A percentile compares a stretch with the other conserved stretches of the same genome.
These are phyloP conservation scores for Athalia rosae DNA, from an alignment of 2,888 invertebrate genomes.

Conservation along the genomic window DNA sequence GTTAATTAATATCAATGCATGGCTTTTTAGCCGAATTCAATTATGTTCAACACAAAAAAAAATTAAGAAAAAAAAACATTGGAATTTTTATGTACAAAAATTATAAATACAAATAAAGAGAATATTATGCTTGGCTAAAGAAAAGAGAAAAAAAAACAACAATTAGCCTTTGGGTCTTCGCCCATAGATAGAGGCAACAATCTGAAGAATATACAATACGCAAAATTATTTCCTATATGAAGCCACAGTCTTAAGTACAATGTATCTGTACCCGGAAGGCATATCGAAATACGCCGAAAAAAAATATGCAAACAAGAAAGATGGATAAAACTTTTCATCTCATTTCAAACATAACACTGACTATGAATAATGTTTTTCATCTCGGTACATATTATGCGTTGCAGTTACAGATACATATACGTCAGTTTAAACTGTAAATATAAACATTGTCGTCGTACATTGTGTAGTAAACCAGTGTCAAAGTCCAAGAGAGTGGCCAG, in stretches of 20 bases:
- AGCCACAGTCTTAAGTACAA: conserved; percentile 69
- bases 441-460: conserved; percentile 61
- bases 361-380: conserved; percentile 20
- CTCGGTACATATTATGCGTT: conserved; percentile 52
- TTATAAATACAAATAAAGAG: conserved; percentile 65
- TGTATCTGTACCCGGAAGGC: conserved; percentile 66
- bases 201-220: conserved; percentile 53
- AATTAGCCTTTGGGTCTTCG: conserved; percentile 43
- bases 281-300: conserved; percentile 54
- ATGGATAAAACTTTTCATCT: conserved; percentile 37
- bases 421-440: conserved; percentile 61
- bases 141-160: conserved; percentile 61
- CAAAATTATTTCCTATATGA: conserved; percentile 59
- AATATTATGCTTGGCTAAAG: conserved; percentile 57
- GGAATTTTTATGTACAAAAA: conserved; percentile 60
- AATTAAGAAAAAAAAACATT: conserved; percentile 51
- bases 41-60: conserved; percentile 30
- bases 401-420: conserved; percentile 66
- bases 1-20: conserved; percentile 31
- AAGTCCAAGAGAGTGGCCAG: conserved; percentile 68
- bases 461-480: conserved; percentile 64
- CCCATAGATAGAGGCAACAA: conserved; percentile 51
- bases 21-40: conserved; percentile 26
- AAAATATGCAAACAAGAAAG: conserved; percentile 51
- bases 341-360: conserved; percentile 21